Base-by-base conservation (phyloP, 2,888 invertebrate genomes). In the Rhagonycha lutea region DNA sequence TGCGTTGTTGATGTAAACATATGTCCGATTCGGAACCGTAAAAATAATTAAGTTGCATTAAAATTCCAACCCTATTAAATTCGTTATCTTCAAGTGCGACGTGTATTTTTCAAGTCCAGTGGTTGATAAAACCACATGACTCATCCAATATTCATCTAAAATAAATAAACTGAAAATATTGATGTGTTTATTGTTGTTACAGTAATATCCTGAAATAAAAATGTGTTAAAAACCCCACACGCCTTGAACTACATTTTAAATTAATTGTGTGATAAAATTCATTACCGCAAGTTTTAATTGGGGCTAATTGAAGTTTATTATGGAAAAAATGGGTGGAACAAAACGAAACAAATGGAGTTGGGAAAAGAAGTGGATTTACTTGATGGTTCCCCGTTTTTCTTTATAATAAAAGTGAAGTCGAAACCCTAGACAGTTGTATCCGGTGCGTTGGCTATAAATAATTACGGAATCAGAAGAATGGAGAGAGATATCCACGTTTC, bases 191-290 rank as follows among this genome's bases (percentile, higher is more conserved):
- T 63, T 63, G 10, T 63, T 14, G 63, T 23, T 14, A 63, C 63
- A 63, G 63, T 63, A 63, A 63, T 63, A 63, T 63, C 63, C 63
- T 23, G 24, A 63, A 63, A 63, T 63, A 63, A 18, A 63, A 32
- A 32, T 32, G 32, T 32, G 12, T 32, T 32, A 32, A 26, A 26
- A 18, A 26, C 32, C 7, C 32, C 12, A 11, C 29, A 18, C 60
- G 69, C 69, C 32, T 47, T 47, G 47, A 69, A 69, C 60, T 69
- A 60, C n/a, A 60, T 69, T 73, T 73, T 23, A 69, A 69, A 70
- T 74, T 74, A 74, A 74, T 74, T 74, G 70, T 28, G 32, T 29
- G 69, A 74, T 73, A 70, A 74, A 70, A 70, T 63, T 74, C 69
- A 70, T 74, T 74, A 70, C 69, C 23, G 74, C 70, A 69, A 26